A percentile compares a stretch with the other conserved stretches of the same genome.
These are phyloP conservation scores for Caradrina clavipalpis DNA, from an alignment of 2,888 invertebrate genomes.

Conservation along the genomic window DNA sequence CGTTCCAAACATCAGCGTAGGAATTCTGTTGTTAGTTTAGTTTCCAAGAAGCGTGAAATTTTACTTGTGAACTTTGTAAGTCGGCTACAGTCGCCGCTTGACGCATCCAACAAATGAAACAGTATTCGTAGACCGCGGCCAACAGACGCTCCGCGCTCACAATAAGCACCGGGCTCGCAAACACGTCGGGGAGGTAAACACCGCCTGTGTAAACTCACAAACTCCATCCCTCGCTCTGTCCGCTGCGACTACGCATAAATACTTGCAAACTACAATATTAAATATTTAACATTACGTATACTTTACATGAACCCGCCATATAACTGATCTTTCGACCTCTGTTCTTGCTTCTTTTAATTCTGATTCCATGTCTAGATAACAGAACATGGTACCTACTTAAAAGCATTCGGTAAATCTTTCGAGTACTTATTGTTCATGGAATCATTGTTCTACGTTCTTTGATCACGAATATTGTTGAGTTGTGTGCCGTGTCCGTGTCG, in stretches of 20 bases:
- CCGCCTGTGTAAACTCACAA: constrained; percentile 77
- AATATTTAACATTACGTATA: constrained; percentile 53
- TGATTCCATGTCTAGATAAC: constrained; percentile 56
- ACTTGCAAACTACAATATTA: constrained; percentile 51
- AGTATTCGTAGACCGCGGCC: constrained; percentile 68
- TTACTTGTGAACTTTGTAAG: constrained; percentile 64
- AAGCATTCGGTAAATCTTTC: constrained; percentile 55
- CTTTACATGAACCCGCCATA: constrained; percentile 23
- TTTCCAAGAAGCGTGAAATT: constrained; percentile 69
- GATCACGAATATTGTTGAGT: constrained; percentile 61
- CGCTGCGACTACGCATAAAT: constrained; percentile 60
- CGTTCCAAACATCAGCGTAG: constrained; percentile 55
- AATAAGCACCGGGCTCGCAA: constrained; percentile 80
- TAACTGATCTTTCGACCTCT: constrained; percentile 49
- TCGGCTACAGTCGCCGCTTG: constrained; percentile 57
- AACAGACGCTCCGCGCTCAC: constrained; percentile 73
- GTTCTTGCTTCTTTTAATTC: constrained; percentile 53
- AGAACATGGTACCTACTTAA: constrained; percentile 48
- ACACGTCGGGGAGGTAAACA: constrained; percentile 79
- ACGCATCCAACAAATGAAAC: constrained; percentile 74
- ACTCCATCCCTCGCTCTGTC: constrained; percentile 66
- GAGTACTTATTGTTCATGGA: constrained; percentile 53
- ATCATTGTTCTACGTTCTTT: constrained; percentile 63
- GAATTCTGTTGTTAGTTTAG: constrained; percentile 56
- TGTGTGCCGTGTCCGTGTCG: constrained; percentile 50